Percentiles rank a stretch among this genome's conserved stretches.
phyloP scores from a whole-genome alignment of 2,797 vertebrate species.

The Clarias laeviceps region DNA sequence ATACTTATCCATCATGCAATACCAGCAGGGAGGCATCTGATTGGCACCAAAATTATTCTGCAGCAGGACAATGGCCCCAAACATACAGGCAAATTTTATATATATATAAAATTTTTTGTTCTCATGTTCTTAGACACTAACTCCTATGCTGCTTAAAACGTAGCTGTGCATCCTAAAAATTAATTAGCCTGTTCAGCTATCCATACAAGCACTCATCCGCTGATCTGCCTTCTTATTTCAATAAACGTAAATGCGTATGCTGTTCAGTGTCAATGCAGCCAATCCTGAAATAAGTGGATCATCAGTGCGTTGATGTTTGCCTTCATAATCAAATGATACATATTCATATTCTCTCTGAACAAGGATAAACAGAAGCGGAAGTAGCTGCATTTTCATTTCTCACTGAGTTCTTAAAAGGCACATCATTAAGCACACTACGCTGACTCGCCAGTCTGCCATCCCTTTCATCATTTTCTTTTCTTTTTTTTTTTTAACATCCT shows the following conservation, averaged over 20 bases:
- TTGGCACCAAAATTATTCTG: too few relatives aligned
- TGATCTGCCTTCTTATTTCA: conserved; percentile 20
- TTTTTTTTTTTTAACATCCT: neutral
- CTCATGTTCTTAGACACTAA: neutral
- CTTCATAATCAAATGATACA: conserved; percentile 44
- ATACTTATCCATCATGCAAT: too few relatives aligned
- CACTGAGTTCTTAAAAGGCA: conserved; percentile 38
- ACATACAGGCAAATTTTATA: too few relatives aligned
- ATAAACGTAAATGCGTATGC: conserved; percentile 20
- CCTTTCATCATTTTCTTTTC: conserved; percentile 27
- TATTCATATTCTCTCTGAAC: conserved; percentile 42
- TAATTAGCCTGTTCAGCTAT: conserved; percentile 25
- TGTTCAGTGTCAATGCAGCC: conserved; percentile 6
- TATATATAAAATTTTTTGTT: too few relatives aligned
- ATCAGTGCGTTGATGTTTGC: conserved; percentile 32
- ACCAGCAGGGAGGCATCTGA: too few relatives aligned
- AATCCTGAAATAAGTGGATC: conserved; percentile 38
- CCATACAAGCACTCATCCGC: conserved; percentile 28
- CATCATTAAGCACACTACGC: conserved; percentile 23
- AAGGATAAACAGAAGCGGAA: conserved; percentile 43
- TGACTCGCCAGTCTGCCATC: conserved; percentile 31
- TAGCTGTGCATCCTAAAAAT: conserved; percentile 1
- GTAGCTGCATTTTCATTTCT: conserved; percentile 41
- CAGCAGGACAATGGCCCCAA: too few relatives aligned
- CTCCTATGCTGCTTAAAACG: neutral